Conservation (phyloP, 2,113 vertebrate species). For the Vulpes ferrilata region DNA sequence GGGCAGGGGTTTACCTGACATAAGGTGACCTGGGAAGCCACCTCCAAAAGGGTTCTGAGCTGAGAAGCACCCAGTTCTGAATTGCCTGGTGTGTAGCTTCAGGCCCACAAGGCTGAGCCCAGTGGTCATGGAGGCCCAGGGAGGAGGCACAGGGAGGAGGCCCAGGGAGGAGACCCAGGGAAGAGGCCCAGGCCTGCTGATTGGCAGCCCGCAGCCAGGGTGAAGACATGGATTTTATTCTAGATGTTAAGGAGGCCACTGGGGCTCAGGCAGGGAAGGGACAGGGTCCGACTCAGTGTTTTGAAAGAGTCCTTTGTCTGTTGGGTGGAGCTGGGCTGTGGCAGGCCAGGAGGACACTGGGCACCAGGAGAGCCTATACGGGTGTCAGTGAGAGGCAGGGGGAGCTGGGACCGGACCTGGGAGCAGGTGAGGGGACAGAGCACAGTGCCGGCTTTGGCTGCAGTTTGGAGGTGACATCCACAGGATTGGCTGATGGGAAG, state of each 20-base stretch:
- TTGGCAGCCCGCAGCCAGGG: accelerated
- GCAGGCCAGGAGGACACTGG: too few relatives aligned
- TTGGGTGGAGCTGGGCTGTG: background rate
- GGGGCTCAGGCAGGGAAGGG: background rate
- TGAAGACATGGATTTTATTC: background rate
- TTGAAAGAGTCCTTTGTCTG: background rate
- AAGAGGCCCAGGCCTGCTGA: background rate
- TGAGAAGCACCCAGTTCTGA: background rate
- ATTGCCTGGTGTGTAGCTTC: background rate
- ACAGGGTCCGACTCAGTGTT: background rate
- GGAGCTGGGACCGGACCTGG: background rate
- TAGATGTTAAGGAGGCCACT: background rate
- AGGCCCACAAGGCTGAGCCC: background rate
- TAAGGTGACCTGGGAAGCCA: background rate
- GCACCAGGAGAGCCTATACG: background rate
- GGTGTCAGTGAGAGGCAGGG: accelerated
- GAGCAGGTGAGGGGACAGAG: background rate
- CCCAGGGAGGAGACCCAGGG: background rate
- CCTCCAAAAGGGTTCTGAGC: background rate
- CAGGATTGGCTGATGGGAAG: background rate
- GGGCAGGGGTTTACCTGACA: too few relatives aligned
- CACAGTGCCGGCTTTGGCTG: accelerated
- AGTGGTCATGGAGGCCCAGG: background rate
- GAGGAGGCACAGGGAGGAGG: background rate
- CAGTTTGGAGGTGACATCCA: accelerated